Conservation (phyloP, 2,797 vertebrate species). For the Botia kubotai region DNA sequence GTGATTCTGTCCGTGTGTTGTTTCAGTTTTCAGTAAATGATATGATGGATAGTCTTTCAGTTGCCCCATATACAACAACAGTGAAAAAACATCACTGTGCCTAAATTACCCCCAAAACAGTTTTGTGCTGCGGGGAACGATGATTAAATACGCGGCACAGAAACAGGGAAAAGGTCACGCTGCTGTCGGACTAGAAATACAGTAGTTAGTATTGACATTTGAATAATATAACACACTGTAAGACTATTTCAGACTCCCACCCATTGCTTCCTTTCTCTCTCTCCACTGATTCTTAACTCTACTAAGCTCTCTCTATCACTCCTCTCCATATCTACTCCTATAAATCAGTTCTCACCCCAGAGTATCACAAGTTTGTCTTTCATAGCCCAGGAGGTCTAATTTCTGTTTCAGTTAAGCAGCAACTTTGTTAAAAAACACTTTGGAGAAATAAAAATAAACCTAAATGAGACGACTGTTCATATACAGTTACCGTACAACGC, state of each 20-base stretch:
- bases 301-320: background rate
- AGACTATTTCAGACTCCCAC: constrained; percentile 33
- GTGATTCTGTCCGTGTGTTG: constrained; percentile 30
- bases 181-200: constrained; percentile 50
- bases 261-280: background rate
- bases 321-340: constrained; percentile 83
- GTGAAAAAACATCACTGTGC: constrained; percentile 36
- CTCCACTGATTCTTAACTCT: background rate
- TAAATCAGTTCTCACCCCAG: background rate
- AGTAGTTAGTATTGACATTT: constrained; percentile 61
- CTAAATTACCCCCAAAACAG: constrained; percentile 59
- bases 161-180: constrained; percentile 65
- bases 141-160: constrained; percentile 66
- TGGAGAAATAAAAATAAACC: too few relatives aligned
- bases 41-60: constrained; percentile 36
- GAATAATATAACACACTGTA: constrained; percentile 54
- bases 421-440: background rate
- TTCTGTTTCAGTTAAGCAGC: background rate
- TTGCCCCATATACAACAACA: constrained; percentile 16
- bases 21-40: constrained; percentile 33
- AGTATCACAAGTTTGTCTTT: background rate
- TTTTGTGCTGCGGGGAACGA: constrained; percentile 44
- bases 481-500: background rate
- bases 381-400: background rate
- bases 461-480: background rate